Evolutionary conservation across 2,113 vertebrate species (phyloP), one percentile per base, ranked within the genome.

Genomic region (Peromyscus leucopus): DNA sequence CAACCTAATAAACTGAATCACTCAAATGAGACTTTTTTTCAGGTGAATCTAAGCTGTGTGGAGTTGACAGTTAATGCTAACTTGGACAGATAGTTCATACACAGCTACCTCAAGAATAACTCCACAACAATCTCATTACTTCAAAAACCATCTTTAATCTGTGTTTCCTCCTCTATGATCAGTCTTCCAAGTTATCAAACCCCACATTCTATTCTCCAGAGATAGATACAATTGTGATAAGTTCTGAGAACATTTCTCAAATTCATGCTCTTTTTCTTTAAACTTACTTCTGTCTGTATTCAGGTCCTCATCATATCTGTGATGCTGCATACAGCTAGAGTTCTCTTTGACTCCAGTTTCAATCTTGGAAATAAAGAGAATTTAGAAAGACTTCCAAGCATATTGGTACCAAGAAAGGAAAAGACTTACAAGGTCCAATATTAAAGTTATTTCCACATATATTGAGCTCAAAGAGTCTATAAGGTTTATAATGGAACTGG

Each of bases 81-180:
- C 57, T n/a, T 82, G 79, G 21, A 84, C 11, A 39, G 59, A 42
- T 84, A 84, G 82, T 75, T 80, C 59, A 51, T 12, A 57, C 9
- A 28, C 4, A 93, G n/a, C 3, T 67, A 55, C 15, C 57, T 94
- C 13, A 89, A 93, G 74, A 93, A 93, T 36, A 96, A 61, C 51
- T 59, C 5, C 10, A 8, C 74, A 90, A 57, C 17, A 94, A 75
- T 9, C 61, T 82, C 83, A 84, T 89, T 80, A 51, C 69, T 72
- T 90, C 61, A 67, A 42, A 84, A 26, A 61, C 26, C 31, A 69
- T 11, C 76, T 92, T 78, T 42, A 90, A 59, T 59, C 42, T 61
- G 51, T 26, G 63, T 21, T 59, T 83, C 57, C 55, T 90, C 33
- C 31, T 36, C 39, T 46, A 28, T 84, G 42, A 19, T 71, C 51